Evolutionary conservation across 2,113 vertebrate genomes (phyloP).

Genomic region (Callopanchax toddi): DNA sequence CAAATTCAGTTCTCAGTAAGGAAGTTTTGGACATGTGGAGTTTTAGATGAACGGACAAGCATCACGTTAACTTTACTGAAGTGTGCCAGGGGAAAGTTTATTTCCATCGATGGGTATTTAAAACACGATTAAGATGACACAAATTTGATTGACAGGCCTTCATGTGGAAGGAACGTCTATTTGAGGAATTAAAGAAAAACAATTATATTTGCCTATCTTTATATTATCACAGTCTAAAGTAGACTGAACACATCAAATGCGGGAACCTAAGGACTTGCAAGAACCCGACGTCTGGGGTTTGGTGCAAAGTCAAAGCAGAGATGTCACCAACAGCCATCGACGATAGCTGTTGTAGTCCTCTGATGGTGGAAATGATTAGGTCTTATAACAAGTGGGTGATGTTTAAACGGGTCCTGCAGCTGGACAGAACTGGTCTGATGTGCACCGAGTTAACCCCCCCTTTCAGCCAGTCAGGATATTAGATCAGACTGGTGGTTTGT

Average conservation of each 20-base stretch:
- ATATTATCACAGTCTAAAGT: not conserved
- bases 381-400: conserved; percentile 28
- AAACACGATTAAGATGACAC: conserved; percentile 13
- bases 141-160: conserved; percentile 61
- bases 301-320: not conserved
- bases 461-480: conserved; percentile 71
- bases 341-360: conserved; percentile 15
- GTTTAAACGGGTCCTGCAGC: conserved; percentile 47
- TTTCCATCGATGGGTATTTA: not conserved
- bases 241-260: conserved; percentile 40
- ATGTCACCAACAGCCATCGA: conserved; percentile 10
- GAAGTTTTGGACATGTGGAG: conserved; percentile 26
- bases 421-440: conserved; percentile 48
- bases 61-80: conserved; percentile 62
- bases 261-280: not conserved
- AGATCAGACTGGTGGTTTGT: conserved; percentile 77
- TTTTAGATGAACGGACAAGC: not conserved
- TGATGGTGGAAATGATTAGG: conserved; percentile 13
- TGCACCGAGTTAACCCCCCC: conserved; percentile 48
- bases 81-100: conserved; percentile 26
- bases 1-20: conserved; percentile 47
- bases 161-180: conserved; percentile 43
- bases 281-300: conserved; percentile 2
- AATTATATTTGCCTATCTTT: not conserved
- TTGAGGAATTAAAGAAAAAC: conserved; percentile 37